Percentiles rank a stretch among this genome's conserved stretches.
These are phyloP conservation scores for Drosophila mojavensis DNA, from an alignment of 1,140 invertebrate genomes.

Conservation along the genomic window DNA sequence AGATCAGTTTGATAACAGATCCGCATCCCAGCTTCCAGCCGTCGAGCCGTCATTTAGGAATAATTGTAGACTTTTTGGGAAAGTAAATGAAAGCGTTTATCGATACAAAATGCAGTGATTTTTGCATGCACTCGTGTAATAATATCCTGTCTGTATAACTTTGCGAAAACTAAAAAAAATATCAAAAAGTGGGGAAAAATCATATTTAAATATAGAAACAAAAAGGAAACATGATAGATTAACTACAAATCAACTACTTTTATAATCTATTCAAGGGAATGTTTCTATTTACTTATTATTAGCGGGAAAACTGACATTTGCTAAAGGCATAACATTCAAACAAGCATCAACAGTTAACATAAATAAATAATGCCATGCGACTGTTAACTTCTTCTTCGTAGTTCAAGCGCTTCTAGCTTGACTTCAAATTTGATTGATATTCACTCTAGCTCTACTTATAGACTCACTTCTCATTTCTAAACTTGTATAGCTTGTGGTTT, in stretches of 20 bases:
- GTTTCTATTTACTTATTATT: no score
- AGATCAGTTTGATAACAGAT: neutral
- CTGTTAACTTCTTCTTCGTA: no score
- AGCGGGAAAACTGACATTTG: no score
- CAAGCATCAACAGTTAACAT: no score
- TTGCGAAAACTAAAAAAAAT: slow-evolving; percentile 15
- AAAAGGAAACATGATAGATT: neutral
- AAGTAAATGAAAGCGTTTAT: slow-evolving; percentile 1
- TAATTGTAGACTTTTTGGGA: neutral
- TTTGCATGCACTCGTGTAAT: slow-evolving; percentile 6
- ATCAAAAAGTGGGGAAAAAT: slow-evolving; percentile 4
- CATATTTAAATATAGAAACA: neutral
- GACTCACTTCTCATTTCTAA: no score
- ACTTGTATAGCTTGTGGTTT: no score
- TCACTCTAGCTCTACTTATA: no score
- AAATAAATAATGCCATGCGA: no score
- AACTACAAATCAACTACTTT: neutral
- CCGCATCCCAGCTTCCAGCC: neutral
- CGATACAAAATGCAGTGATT: slow-evolving; percentile 4
- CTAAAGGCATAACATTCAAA: no score
- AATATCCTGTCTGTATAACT: slow-evolving; percentile 5
- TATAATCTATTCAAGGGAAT: no score
- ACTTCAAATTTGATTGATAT: no score
- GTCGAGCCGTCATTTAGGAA: neutral
- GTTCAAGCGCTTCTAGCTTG: no score